Base-by-base conservation (phyloP, 2,113 vertebrate species). In the Hyla sarda region DNA sequence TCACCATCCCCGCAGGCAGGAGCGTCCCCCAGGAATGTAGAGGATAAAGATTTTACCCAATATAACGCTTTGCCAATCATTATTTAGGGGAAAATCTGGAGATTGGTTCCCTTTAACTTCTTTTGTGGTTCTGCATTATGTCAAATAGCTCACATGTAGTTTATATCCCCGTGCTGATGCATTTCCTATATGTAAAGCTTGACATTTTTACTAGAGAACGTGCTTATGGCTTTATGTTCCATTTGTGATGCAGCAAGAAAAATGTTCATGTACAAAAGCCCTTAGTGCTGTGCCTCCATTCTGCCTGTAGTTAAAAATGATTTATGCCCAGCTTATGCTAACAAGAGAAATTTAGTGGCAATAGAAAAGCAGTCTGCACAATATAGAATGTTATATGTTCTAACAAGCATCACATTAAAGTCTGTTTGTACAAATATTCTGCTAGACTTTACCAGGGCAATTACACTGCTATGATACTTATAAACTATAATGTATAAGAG, bases 361-460 rank as follows among this genome's bases (percentile, higher is more conserved):
- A 71, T 71, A 71, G 67, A 41, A 71, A 71, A 41, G 34, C 67
- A 71, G 67, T 71, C 32, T 71, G 32, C 67, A 41, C 67, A 71
- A 71, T 71, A 71, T 71, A 71, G 32, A 67, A 71, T 71, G 34
- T 71, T 71, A 37, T 71, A 71, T 71, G 34, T 71, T 71, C 67
- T 16, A 71, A 30, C 19, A 7, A 71, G 32, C 67, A 37, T 71
- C 34, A 41, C 34, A 71, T 71, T 71, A 71, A 37, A 71, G 67
- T 71, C 67, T 71, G 67, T 71, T 71, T 71, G 67, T 71, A 71
- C 21, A 71, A 71, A 71, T 71, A 71, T 71, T 71, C 34, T 71
- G 17, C 34, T 28, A 3, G 19, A 9, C 17, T 16, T 41, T 71
- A 71, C 17, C 30, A n/a, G 5, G n/a, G 30, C 34, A 71, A 71